Base-by-base conservation (phyloP, 1,140 invertebrate genomes). In the Meloidogyne chitwoodi region DNA sequence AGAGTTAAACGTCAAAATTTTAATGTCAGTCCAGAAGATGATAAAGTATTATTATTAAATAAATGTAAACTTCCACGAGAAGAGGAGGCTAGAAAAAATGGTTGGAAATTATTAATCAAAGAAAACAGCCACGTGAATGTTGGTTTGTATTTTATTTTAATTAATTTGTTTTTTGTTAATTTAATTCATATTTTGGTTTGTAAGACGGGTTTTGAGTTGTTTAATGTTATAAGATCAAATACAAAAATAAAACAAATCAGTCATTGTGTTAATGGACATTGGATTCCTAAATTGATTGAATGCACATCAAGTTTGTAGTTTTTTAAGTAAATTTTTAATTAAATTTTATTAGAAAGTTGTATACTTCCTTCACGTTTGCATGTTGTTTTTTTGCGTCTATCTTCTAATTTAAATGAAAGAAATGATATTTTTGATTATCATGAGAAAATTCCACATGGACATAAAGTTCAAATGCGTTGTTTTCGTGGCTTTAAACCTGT, bases 281-380 rank as follows among this genome's bases (percentile, higher is more conserved):
- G 63, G 63, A 31, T 12, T 12, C 63, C 63, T 1, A 31, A 27
- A 27, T 31, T 31, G 3, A 27, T n/a, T 19, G 31, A n/a, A 44
- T 41, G 27, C 19, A 44, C 5, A 56, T 2, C 38, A 3, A 48
- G 69, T 44, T 44, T 26, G 69, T 62, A 19, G 8, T 12, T 26
- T 11, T 4, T 64, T 1, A 44, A 22, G 26, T 71, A n/a, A 10
- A 29, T n/a, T 0, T 12, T 38, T 63, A 62, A n/a, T 22, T 34
- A 19, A 12, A 67, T 66, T 34, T 34, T 72, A 77, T 56, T 41
- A 82, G 73, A 77, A 62, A 65, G 64, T 12, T 82, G 81, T 66
- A 5, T 29, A 31, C 44, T 82, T 24, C 81, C 81, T 14, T 82
- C 81, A 11, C 74, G 81, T 12, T 68, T 82, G 1, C 74, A 82